These are phyloP conservation scores for Neelides folsomi DNA, from an alignment of 2,888 invertebrate species.

Conservation along the genomic window DNA sequence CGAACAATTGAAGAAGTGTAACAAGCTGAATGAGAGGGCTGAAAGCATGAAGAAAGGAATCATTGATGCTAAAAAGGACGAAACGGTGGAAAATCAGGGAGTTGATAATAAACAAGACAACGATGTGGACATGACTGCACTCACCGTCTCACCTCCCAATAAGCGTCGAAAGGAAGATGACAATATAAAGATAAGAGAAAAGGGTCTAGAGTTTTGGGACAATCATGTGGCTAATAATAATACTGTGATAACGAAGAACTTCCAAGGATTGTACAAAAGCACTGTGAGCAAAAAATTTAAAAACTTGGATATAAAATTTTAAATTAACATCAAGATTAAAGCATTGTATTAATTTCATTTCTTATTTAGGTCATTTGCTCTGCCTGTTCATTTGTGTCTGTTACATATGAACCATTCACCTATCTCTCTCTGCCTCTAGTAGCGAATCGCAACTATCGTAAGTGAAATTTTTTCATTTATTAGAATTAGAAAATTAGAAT, in stretches of 20 bases:
- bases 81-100: constrained; percentile 2
- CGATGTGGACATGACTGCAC: too few species aligned
- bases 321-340: background rate
- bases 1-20: constrained; percentile 44
- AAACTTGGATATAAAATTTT: background rate
- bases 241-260: constrained; percentile 48
- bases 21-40: background rate
- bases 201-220: constrained; percentile 47
- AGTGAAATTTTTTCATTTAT: constrained; percentile 1
- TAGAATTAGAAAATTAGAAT: too few species aligned
- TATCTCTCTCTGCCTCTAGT: constrained; percentile 53
- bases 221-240: constrained; percentile 45
- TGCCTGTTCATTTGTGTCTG: constrained; percentile 48
- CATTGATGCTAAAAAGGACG: background rate
- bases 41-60: constrained; percentile 3
- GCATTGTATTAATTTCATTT: background rate
- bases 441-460: constrained; percentile 41
- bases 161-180: constrained; percentile 10
- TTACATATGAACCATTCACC: constrained; percentile 54
- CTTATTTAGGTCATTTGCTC: constrained; percentile 49
- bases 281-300: constrained; percentile 40
- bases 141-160: constrained; percentile 16
- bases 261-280: constrained; percentile 52
- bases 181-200: constrained; percentile 25
- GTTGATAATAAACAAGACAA: constrained; percentile 6